Evolutionary conservation across 2,113 vertebrate genomes (phyloP).

Genomic region (Oxyura jamaicensis): DNA sequence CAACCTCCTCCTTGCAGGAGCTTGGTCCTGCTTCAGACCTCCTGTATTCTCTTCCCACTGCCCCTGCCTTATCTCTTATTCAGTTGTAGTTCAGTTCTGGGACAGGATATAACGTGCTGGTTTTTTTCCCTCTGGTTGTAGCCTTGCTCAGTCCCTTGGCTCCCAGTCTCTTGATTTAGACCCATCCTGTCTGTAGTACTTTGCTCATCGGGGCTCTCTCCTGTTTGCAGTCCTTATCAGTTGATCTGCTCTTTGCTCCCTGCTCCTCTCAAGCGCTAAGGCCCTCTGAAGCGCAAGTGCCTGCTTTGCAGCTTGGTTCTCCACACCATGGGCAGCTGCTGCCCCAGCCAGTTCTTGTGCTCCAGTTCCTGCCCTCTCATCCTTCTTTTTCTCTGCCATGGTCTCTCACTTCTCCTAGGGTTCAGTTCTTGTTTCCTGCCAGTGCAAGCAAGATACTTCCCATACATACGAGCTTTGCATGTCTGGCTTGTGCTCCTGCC

Average conservation of each 20-base stretch:
- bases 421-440: background rate
- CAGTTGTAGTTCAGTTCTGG: background rate
- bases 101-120: background rate
- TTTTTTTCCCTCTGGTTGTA: background rate
- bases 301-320: background rate
- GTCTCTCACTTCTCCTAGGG: background rate
- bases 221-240: background rate
- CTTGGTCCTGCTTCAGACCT: background rate
- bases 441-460: background rate
- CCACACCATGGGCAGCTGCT: accelerated
- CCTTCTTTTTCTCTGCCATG: background rate
- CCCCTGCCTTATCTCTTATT: background rate
- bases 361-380: background rate
- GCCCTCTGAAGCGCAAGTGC: background rate
- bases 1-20: background rate
- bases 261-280: background rate
- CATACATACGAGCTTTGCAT: background rate
- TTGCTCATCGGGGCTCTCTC: background rate
- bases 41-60: background rate
- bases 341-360: background rate
- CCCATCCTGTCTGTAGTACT: background rate
- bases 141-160: background rate
- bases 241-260: background rate
- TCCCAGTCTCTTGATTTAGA: background rate
- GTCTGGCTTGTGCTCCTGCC: background rate